Percentiles rank a stretch among this genome's conserved stretches.
Evolutionary conservation across 1,140 invertebrate species (phyloP).

Genomic region (Nebria ingens): DNA sequence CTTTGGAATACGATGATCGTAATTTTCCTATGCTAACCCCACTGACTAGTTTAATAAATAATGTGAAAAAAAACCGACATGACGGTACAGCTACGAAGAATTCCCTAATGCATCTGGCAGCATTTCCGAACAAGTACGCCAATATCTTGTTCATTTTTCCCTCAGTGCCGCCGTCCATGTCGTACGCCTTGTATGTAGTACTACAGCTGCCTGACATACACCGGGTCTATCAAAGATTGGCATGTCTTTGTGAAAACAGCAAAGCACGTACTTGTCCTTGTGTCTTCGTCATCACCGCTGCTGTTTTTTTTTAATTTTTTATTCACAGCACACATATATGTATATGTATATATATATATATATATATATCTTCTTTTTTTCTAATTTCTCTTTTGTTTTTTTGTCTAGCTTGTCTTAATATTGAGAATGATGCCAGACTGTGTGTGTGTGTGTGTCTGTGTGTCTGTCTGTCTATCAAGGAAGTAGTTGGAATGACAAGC

Average conservation of each 20-base stretch:
- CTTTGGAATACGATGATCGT: too few relatives aligned
- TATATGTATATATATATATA: neutral
- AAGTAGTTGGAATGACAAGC: conserved; percentile 3
- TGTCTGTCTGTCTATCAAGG: neutral
- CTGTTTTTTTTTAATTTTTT: neutral
- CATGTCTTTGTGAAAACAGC: neutral
- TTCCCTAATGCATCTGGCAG: neutral
- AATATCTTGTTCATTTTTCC: neutral
- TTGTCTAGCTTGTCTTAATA: too few relatives aligned
- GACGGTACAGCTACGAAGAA: neutral
- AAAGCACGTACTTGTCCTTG: neutral
- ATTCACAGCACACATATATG: neutral
- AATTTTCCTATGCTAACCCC: neutral
- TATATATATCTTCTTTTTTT: neutral
- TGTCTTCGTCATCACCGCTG: too few relatives aligned
- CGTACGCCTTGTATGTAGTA: conserved; percentile 1
- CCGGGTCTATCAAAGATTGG: neutral
- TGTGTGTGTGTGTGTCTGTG: too few relatives aligned
- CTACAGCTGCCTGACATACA: neutral
- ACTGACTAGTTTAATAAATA: neutral
- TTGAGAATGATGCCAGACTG: too few relatives aligned
- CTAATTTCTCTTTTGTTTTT: neutral
- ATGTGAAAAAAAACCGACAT: neutral
- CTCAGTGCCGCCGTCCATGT: neutral
- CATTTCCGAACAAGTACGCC: neutral